Base-by-base conservation (phyloP, 1,140 invertebrate species). In the Alviniconcha marisindica region DNA sequence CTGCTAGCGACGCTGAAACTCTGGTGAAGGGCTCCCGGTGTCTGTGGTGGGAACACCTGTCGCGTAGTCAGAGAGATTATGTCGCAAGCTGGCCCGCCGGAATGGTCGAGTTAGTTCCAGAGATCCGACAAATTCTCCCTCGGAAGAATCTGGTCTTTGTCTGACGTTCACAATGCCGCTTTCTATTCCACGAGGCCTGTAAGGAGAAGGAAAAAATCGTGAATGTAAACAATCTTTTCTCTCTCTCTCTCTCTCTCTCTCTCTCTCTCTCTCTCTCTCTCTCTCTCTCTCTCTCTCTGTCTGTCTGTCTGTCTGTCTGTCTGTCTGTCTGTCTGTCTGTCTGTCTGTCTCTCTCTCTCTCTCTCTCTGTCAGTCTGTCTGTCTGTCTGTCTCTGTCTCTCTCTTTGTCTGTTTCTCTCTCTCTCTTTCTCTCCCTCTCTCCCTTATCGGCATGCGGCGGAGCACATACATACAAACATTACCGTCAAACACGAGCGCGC, bases 391-490 rank as follows among this genome's bases (percentile, higher is more conserved):
- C 63, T 69, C 7, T 69, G 5, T 69, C 71, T 74, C 15, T 74
- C 71, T 74, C 71, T 74, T 31, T 74, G 12, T 74, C 71, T 74
- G 12, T 74, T 4, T 74, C 33, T 31, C 71, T 74, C 71, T 74
- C 33, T 74, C 71, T 74, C 31, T 74, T 31, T 74, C 15, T 74
- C 71, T 38, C n/a, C 33, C 15, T 33, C 33, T 74, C 33, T 31
- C 3, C n/a, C 33, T 74, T 69, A 10, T 69, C 66, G 21, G 48
- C 7, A 7, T 12, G 48, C 7, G 48, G 21, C 10, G 21, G 48
- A 51, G 48, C n/a, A n/a, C n/a, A n/a, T n/a, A n/a, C n/a, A n/a
- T n/a, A n/a, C n/a, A n/a, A n/a, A n/a, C n/a, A n/a, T n/a, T n/a
- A n/a, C n/a, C n/a, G n/a, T n/a, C n/a, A n/a, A n/a, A n/a, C n/a